Evolutionary conservation across 1,140 invertebrate species (phyloP).

Genomic region (Ditylenchus dipsaci): DNA sequence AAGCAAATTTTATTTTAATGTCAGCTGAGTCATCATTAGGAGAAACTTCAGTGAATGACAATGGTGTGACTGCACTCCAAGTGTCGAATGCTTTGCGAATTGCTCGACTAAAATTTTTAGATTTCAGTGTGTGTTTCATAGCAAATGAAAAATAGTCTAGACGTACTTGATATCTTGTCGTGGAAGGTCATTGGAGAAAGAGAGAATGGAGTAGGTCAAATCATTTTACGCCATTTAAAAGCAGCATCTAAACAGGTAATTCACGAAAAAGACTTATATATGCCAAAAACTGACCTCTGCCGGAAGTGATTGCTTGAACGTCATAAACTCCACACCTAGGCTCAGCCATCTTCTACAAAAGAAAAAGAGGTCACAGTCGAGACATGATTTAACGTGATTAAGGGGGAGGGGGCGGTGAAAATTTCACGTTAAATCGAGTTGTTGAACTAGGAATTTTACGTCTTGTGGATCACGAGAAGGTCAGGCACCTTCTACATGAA

Average conservation of each 20-base stretch:
- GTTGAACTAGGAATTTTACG: too few species aligned
- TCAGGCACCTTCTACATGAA: too few species aligned
- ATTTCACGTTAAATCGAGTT: too few species aligned
- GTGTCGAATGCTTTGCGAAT: slow-evolving; percentile 50
- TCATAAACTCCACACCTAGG: slow-evolving; percentile 52
- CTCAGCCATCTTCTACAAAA: slow-evolving; percentile 49
- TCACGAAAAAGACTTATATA: too few species aligned
- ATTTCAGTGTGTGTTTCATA: not conserved
- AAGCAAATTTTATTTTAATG: slow-evolving; percentile 54
- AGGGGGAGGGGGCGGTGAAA: too few species aligned
- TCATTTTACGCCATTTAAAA: slow-evolving; percentile 53
- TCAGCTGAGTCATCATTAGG: slow-evolving; percentile 37
- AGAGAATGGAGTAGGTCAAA: slow-evolving; percentile 50
- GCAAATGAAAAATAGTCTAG: not conserved
- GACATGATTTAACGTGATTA: too few species aligned
- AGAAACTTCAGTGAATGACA: slow-evolving; percentile 41
- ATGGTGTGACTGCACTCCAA: slow-evolving; percentile 42
- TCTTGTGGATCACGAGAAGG: too few species aligned
- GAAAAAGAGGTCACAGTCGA: too few species aligned
- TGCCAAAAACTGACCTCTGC: slow-evolving; percentile 25
- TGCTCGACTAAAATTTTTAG: slow-evolving; percentile 35
- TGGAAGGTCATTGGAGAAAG: slow-evolving; percentile 46
- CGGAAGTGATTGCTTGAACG: slow-evolving; percentile 43
- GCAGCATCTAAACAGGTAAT: slow-evolving; percentile 38
- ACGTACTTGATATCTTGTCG: slow-evolving; percentile 19